Conservation (phyloP, 2,113 vertebrate genomes). For the Triplophysa siluroides region DNA sequence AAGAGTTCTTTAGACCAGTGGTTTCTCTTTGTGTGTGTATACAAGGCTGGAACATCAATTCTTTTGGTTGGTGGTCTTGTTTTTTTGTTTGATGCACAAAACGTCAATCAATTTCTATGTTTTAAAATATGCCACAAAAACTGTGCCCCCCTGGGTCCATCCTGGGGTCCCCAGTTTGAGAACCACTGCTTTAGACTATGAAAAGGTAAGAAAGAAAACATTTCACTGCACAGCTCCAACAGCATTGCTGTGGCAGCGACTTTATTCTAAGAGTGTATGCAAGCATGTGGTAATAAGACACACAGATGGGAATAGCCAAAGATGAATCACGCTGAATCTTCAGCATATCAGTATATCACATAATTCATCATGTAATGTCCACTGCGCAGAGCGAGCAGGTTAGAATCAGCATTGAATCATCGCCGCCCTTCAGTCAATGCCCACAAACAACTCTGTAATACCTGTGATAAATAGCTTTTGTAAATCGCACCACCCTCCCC, state of each 20-base stretch:
- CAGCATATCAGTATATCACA: constrained; percentile 33
- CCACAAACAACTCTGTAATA: constrained; percentile 1
- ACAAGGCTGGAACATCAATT: no score
- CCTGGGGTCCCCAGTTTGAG: no score
- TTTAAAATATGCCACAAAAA: no score
- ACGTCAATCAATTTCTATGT: no score
- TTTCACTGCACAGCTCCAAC: no score
- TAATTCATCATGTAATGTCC: constrained; percentile 38
- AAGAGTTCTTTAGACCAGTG: no score
- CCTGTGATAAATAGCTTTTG: constrained; percentile 26
- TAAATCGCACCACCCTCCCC: not conserved
- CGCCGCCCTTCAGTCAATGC: not conserved
- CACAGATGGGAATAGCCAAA: constrained; percentile 38
- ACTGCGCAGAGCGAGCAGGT: not conserved
- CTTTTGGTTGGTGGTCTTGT: no score
- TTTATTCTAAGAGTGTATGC: not conserved
- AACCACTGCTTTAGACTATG: no score
- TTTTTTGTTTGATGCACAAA: no score
- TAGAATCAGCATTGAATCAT: not conserved
- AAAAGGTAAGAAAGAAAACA: no score
- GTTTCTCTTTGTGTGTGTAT: no score
- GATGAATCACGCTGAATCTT: constrained; percentile 46
- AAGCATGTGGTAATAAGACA: constrained; percentile 20
- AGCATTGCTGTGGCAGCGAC: not conserved
- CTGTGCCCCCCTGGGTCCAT: no score